Conservation (phyloP, 2,888 invertebrate genomes). For the Polyploca ridens region DNA sequence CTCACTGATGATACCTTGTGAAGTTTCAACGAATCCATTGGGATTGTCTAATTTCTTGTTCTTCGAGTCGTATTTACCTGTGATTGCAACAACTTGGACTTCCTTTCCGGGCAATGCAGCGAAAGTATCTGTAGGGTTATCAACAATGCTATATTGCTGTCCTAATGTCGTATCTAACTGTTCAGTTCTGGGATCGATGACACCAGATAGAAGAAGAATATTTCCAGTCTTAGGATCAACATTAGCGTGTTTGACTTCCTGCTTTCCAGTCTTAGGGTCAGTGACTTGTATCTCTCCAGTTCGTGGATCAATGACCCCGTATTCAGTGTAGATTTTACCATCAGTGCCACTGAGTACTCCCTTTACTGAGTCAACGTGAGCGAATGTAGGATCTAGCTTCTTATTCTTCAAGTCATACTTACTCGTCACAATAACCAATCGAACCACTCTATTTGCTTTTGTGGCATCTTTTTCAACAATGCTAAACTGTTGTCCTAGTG, state of each 20-base stretch:
- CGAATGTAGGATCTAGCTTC: constrained; percentile 81
- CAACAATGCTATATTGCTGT: constrained; percentile 85
- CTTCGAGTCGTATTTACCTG: constrained; percentile 85
- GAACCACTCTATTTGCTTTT: constrained; percentile 85
- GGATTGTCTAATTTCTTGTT: constrained; percentile 84
- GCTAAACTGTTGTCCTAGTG: constrained; percentile 87
- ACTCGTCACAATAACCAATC: constrained; percentile 85
- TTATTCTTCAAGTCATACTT: constrained; percentile 84
- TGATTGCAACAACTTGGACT: constrained; percentile 84
- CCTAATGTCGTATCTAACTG: constrained; percentile 83
- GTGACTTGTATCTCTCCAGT: constrained; percentile 80
- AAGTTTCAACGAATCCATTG: constrained; percentile 81
- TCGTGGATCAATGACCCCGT: constrained; percentile 86
- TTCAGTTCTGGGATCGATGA: constrained; percentile 84
- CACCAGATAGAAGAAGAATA: constrained; percentile 80
- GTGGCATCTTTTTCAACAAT: constrained; percentile 87
- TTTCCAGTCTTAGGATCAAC: constrained; percentile 83
- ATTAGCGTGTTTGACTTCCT: constrained; percentile 70
- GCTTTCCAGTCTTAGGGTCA: constrained; percentile 73
- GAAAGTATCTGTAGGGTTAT: constrained; percentile 81
- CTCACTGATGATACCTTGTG: constrained; percentile 85
- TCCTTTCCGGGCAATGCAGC: constrained; percentile 71
- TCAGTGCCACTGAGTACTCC: constrained; percentile 83
- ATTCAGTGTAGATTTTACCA: constrained; percentile 86
- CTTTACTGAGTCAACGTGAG: constrained; percentile 76